Evolutionary conservation across 2,888 invertebrate species (phyloP).

Genomic region (Rhagophthalmus giganteus): DNA sequence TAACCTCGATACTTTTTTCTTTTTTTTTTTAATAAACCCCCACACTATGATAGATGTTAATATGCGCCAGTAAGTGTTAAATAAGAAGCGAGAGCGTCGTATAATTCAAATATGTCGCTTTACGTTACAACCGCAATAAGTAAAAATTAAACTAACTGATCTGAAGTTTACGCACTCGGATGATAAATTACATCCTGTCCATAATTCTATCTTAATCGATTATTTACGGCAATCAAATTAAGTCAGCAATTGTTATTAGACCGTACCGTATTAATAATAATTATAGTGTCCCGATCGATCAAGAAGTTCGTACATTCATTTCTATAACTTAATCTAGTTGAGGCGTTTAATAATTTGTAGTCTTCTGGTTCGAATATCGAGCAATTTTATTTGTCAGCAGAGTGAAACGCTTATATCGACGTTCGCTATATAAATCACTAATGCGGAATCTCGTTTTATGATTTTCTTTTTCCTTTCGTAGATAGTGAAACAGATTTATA

Average conservation of each 20-base stretch:
- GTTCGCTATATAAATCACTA: no score
- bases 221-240: constrained; percentile 26
- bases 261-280: constrained; percentile 30
- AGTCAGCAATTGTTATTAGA: constrained; percentile 26
- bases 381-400: neutral
- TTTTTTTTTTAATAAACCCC: no score
- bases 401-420: neutral
- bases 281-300: constrained; percentile 5
- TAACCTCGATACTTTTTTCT: no score
- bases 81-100: no score
- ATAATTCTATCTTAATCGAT: constrained; percentile 17
- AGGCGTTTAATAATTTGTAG: neutral
- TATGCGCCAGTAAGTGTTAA: no score
- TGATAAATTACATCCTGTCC: constrained; percentile 26
- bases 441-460: neutral
- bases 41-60: no score
- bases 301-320: neutral
- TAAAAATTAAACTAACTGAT: no score
- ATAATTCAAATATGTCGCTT: no score
- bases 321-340: constrained; percentile 6
- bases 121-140: no score
- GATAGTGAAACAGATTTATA: constrained; percentile 3
- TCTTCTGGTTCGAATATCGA: neutral
- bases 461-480: constrained; percentile 1
- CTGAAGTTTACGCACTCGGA: neutral